These are phyloP conservation scores for Athene cunicularia DNA, from an alignment of 2,113 vertebrate species.

Conservation along the genomic window DNA sequence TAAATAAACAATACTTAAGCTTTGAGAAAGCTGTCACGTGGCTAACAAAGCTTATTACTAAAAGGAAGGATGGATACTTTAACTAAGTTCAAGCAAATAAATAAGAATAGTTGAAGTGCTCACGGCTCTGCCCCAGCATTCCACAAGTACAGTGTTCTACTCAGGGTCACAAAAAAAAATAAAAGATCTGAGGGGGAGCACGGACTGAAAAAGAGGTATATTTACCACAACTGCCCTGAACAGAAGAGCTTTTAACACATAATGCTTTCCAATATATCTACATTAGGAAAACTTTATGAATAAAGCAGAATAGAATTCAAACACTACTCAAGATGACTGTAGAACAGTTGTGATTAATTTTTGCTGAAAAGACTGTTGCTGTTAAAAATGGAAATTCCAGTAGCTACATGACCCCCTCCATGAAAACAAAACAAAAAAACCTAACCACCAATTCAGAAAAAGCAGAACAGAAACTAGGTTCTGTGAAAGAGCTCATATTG, in stretches of 20 bases:
- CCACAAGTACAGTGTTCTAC: not conserved
- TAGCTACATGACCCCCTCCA: not conserved
- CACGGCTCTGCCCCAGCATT: not conserved
- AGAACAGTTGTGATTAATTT: not conserved
- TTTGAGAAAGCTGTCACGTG: not conserved
- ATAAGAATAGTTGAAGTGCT: not conserved
- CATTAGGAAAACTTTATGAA: not conserved
- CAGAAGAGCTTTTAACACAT: not conserved
- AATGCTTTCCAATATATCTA: not conserved
- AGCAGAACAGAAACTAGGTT: not conserved
- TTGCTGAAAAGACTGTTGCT: not conserved
- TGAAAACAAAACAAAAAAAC: not conserved
- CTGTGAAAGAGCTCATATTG: not conserved
- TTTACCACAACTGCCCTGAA: not conserved
- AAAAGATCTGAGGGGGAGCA: not conserved
- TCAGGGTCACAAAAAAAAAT: not conserved
- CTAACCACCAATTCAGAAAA: not conserved
- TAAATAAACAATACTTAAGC: not conserved
- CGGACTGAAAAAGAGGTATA: not conserved
- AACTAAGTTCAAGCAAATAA: not conserved
- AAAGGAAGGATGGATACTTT: not conserved
- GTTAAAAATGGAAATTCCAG: not conserved
- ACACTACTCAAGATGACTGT: not conserved
- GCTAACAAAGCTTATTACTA: not conserved
- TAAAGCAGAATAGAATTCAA: not conserved